Base-by-base conservation (phyloP, 2,113 vertebrate species). In the Bos indicus region DNA sequence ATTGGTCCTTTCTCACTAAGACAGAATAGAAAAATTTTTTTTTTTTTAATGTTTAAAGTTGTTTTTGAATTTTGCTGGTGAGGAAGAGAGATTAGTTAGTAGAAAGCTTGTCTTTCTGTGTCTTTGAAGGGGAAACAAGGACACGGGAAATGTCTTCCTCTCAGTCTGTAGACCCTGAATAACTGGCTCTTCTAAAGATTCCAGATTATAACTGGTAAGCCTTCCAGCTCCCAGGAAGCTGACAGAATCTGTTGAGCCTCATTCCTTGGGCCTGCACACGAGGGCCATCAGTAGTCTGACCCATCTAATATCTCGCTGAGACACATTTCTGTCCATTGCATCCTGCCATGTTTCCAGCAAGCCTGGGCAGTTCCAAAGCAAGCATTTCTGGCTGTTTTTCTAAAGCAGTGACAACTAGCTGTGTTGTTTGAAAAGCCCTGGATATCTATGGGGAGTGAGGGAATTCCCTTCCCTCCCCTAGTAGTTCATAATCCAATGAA, bases 151-250 rank as follows among this genome's bases (percentile, higher is more conserved):
- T 78, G n/a, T 95, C 90, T 82, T 95, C 14, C 67, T 67, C 56
- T 87, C 43, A 56, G 21, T 80, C 33, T 80, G 64, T 23, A 57
- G 46, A n/a, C 74, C 59, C 84, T 33, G 43, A 92, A 64, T 96
- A 82, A 62, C 48, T 92, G 84, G 85, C 94, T 92, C 71, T 87
- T 92, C 48, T 46, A 14, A 86, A 92, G 80, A 97, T 92, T 92
- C 89, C 80, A 87, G 80, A 94, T 78, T 86, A 86, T 74, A 86
- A 62, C 0, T 64, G 85, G 54, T 48, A 77, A 62, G 64, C 21
- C 57, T 57, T 86, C 57, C 54, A 77, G 12, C 56, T 46, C n/a
- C 91, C 46, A 40, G 64, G 43, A 46, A 43, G 56, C 60, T 88
- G 91, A 88, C 56, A 25, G 62, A 48, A 9, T 84, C 81, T 96